Conservation (phyloP, 2,888 invertebrate species). For the Fragum whitleyi region DNA sequence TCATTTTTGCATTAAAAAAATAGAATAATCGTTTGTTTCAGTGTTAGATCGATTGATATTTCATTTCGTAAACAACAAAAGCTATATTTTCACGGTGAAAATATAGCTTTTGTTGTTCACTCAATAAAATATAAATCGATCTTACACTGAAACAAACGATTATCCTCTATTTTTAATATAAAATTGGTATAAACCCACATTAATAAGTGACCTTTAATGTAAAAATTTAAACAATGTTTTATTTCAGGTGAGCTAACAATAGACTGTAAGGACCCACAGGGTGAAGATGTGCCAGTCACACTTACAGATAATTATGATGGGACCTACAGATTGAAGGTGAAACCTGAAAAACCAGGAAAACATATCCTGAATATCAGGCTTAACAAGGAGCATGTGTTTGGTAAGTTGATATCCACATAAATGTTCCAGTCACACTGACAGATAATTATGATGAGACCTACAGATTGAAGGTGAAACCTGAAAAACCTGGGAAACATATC, state of each 20-base stretch:
- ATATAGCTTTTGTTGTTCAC: too few species aligned
- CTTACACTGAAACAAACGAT: too few species aligned
- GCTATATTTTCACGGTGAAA: too few species aligned
- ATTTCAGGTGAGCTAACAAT: conserved; percentile 75
- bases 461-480: conserved; percentile 70
- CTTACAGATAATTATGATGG: conserved; percentile 74
- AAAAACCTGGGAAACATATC: conserved; percentile 73
- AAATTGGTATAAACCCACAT: too few species aligned
- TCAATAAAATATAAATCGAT: too few species aligned
- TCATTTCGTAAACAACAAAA: too few species aligned
- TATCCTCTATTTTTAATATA: too few species aligned
- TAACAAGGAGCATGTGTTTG: conserved; percentile 74
- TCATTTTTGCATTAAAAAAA: too few species aligned
- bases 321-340: conserved; percentile 70
- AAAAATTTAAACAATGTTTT: too few species aligned
- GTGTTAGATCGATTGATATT: too few species aligned
- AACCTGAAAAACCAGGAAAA: conserved; percentile 72
- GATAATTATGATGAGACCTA: conserved; percentile 76
- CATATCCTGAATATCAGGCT: conserved; percentile 76
- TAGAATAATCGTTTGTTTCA: too few species aligned
- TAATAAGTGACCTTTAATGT: too few species aligned
- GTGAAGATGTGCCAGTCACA: conserved; percentile 66
- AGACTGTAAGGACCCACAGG: conserved; percentile 73
- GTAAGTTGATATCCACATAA: conserved; percentile 64
- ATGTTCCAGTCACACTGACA: conserved; percentile 67